Base-by-base conservation (phyloP, 2,888 invertebrate genomes). In the Deilephila elpenor region DNA sequence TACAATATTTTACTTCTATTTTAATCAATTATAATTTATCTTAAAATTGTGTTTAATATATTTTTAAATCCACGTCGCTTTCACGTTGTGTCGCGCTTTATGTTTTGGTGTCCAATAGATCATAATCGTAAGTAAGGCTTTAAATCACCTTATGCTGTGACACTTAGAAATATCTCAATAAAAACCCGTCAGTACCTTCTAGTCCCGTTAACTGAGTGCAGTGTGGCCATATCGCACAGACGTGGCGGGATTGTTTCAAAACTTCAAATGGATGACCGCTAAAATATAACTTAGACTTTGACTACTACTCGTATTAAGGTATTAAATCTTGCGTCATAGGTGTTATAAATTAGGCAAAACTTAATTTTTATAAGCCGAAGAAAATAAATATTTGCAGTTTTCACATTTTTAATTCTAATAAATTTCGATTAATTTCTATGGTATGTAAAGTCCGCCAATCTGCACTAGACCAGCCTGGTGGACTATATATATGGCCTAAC, bases 91-190 rank as follows among this genome's bases (percentile, higher is more conserved):
- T 56, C 62, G 14, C 34, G 62, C 56, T 56, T 34, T 72, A 64
- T 56, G 44, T 17, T 32, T 70, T 72, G 37, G 70, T 59, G 72
- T 67, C 56, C 67, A 74, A 73, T 74, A 74, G 71, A 76, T 73
- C 70, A 74, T 71, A 73, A 73, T 71, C 72, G 70, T 73, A 71
- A 67, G 25, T 60, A 34, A 61, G 53, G 67, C 73, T 71, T n/a
- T 73, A 75, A 75, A 75, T 74, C 75, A 72, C 53, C 61, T 71
- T 73, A 70, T 61, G 73, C 60, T 71, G 71, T 75, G 79, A 78
- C 76, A 76, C 76, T 76, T 78, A 78, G 81, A 85, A 84, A 83
- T 85, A 85, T 84, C 84, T 85, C 81, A 81, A 87, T 86, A 91
- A 90, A 90, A 91, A 91, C 82, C 80, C 78, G 85, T 82, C 83